Base-by-base conservation (phyloP, 2,797 vertebrate species). In the Brachyalestes nurse region DNA sequence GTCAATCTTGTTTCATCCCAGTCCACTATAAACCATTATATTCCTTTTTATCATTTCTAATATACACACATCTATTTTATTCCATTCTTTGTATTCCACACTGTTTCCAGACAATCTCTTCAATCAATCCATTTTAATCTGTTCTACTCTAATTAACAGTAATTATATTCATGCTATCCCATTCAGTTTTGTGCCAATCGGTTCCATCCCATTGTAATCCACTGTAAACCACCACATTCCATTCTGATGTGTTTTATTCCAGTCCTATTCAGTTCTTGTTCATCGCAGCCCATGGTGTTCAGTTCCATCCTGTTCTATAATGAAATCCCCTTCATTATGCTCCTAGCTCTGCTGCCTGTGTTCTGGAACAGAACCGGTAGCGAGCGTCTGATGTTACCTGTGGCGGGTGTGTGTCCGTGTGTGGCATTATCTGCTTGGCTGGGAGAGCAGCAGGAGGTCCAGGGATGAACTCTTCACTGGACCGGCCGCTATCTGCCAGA, bases 391-490 rank as follows among this genome's bases (percentile, higher is more conserved):
- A 25, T 17, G 14, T 34, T 61, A 61, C 58, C 58, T 25, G 58
- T 61, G 58, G 21, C 58, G 25, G 58, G 13, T 25, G 28, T 34
- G 60, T 28, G 13, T 25, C 4, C 16, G 47, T 34, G 69, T 72
- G 49, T 72, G 47, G 6, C 21, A 21, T 57, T 53, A 72, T 72
- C 49, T 10, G 49, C 25, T 25, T n/a, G 70, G 23, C 49, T 55
- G 23, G 45, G 47, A 49, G n/a, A 2, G 6, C 42, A 51, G 25
- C 47, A 6, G 49, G 25, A 53, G 70, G 51, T 28, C 16, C 40
- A 23, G 67, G 7, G 4, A 51, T 86, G 62, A 76, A 86, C 84
- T 76, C 87, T 85, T 85, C 76, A 17, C 80, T 77, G 70, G 64
- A 71, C 64, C 77, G 69, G 66, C 80, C 85, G 62, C 73, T 80